A percentile compares a stretch with the other conserved stretches of the same genome.
These are phyloP conservation scores for Anguilla japonica DNA, from an alignment of 2,113 vertebrate genomes.

Conservation along the genomic window DNA sequence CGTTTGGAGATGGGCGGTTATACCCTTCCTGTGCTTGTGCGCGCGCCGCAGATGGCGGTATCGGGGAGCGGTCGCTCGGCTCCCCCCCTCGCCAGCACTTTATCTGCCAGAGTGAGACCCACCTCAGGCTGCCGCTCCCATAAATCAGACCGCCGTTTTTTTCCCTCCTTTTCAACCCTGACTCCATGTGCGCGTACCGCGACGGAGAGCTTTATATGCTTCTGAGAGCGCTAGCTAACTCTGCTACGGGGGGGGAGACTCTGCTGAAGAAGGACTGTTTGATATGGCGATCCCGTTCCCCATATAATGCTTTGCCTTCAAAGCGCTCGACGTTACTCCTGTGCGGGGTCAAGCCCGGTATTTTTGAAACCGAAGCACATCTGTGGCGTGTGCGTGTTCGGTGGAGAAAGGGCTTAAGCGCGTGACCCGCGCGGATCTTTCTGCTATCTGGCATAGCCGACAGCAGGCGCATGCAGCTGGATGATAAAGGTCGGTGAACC, in stretches of 20 bases:
- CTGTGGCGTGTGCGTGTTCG: background rate
- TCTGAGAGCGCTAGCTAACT: background rate
- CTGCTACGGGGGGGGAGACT: background rate
- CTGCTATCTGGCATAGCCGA: background rate
- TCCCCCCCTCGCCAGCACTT: background rate
- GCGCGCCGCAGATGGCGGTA: background rate
- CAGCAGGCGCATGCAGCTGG: background rate
- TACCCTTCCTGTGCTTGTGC: slow-evolving; percentile 18
- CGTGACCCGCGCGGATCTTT: background rate
- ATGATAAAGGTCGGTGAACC: background rate
- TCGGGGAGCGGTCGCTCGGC: background rate
- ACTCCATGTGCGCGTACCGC: background rate
- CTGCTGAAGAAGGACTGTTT: background rate
- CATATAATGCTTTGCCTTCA: background rate
- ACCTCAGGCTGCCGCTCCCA: background rate
- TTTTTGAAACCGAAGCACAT: background rate
- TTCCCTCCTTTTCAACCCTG: background rate
- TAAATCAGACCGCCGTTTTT: background rate
- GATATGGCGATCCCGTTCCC: background rate
- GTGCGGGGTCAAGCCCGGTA: background rate
- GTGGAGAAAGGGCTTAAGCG: background rate
- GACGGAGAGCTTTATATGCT: background rate
- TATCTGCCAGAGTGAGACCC: background rate
- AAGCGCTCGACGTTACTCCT: background rate
- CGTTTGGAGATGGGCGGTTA: background rate